phyloP scores from a whole-genome alignment of 2,113 vertebrate genomes.

The Callorhinus ursinus region DNA sequence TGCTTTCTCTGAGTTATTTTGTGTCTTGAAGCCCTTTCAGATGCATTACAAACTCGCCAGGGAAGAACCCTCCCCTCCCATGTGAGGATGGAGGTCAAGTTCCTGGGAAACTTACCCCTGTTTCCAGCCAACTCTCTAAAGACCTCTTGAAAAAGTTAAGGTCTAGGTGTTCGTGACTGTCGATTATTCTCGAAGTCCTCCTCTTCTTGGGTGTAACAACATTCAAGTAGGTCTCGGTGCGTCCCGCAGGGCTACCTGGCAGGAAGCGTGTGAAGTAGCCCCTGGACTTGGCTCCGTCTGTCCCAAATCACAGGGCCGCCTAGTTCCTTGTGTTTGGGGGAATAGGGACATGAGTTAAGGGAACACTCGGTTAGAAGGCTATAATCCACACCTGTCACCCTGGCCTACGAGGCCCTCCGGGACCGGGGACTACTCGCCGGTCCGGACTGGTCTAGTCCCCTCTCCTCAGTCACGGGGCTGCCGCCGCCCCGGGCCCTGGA shows the following conservation, averaged over 20 bases:
- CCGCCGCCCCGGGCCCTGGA: not conserved
- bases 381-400: not conserved
- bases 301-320: too few relatives aligned
- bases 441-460: not conserved
- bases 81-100: not conserved
- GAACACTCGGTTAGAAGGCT: not conserved
- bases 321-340: not conserved
- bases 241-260: rapidly evolving
- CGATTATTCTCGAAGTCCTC: not conserved
- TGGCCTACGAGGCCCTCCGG: not conserved
- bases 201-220: not conserved
- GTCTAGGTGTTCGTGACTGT: not conserved
- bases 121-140: not conserved
- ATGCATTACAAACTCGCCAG: not conserved
- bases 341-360: not conserved
- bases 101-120: too few relatives aligned
- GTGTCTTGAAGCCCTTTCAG: not conserved
- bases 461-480: not conserved
- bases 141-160: not conserved
- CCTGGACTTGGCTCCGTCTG: not conserved
- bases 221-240: not conserved
- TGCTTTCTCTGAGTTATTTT: not conserved
- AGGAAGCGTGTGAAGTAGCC: not conserved
- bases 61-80: not conserved
- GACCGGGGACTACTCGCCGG: not conserved